Evolutionary conservation across 2,888 invertebrate species (phyloP).

Genomic region (Heliconius sara): DNA sequence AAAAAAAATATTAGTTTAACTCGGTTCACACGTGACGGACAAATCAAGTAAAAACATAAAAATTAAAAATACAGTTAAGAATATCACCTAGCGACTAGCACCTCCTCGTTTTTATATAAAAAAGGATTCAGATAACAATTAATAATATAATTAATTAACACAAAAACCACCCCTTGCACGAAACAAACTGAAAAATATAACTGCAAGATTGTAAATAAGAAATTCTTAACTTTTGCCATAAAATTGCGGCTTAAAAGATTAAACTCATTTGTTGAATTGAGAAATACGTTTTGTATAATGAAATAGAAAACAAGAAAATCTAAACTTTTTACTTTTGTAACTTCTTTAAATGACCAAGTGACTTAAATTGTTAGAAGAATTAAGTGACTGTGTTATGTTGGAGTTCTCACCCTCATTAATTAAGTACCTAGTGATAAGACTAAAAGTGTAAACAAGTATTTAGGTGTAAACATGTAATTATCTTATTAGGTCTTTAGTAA

Average conservation of each 20-base stretch:
- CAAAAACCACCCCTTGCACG: not conserved
- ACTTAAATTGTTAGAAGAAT: not conserved
- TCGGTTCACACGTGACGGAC: too few species aligned
- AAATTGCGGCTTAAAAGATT: conserved; percentile 4
- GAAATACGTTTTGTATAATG: conserved; percentile 1
- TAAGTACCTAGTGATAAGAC: too few species aligned
- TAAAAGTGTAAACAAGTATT: too few species aligned
- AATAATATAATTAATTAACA: not conserved
- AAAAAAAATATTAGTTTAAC: too few species aligned
- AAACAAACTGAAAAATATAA: not conserved
- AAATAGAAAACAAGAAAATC: not conserved
- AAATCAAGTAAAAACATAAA: too few species aligned
- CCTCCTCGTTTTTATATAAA: not conserved
- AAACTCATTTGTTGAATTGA: conserved; percentile 9
- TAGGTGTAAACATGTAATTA: too few species aligned
- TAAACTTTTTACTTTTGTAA: not conserved
- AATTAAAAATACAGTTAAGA: too few species aligned
- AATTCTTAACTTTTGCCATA: conserved; percentile 10
- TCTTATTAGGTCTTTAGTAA: too few species aligned
- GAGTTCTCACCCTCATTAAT: too few species aligned
- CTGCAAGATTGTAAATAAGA: not conserved
- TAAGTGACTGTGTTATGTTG: too few species aligned
- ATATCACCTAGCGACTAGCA: not conserved
- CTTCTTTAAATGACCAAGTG: not conserved
- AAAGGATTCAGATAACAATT: not conserved